Evolutionary conservation across 2,888 invertebrate genomes (phyloP), one percentile per base, ranked within the genome.

Genomic region (Diplolepis rosae): DNA sequence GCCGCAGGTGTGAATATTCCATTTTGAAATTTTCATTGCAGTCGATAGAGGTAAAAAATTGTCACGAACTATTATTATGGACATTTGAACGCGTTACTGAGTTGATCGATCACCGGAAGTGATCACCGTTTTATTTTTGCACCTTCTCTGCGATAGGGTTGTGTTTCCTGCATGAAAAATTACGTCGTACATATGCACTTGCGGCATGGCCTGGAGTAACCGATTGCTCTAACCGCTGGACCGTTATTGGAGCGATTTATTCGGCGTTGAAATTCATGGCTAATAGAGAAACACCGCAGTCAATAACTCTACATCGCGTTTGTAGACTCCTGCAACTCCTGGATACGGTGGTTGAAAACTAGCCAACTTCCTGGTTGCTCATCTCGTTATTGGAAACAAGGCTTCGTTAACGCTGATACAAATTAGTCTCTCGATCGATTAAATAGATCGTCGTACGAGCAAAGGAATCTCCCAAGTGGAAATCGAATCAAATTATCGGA

Each of bases 41-140:
- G 22, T 39, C 24, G n/a, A 39, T 61, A 61, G 35, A 35, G 22
- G 61, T 24, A 50, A n/a, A n/a, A 61, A 35, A 61, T 35, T 61
- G 35, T 61, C 39, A 35, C n/a, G 13, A n/a, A 35, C n/a, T 13
- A 61, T 39, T 61, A 39, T 56, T n/a, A 18, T 7, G 61, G 61
- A 11, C 22, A 24, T 35, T 35, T 61, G 56, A 39, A 61, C 11
- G 61, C 11, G 61, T 39, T 61, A 35, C 24, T 2, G 18, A 61
- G 24, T 61, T 61, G 39, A 61, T 61, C 61, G 61, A 61, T 61
- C 24, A 13, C 35, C 35, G 39, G 61, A 61, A 61, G 39, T 39
- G 39, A 61, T 61, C 61, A 24, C 22, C 39, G 39, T 61, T 61
- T 61, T 61, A 61, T 61, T 61, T 61, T 39, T 39, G 24, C 61